phyloP scores from a whole-genome alignment of 2,113 vertebrate genomes.

The Daboia siamensis region DNA sequence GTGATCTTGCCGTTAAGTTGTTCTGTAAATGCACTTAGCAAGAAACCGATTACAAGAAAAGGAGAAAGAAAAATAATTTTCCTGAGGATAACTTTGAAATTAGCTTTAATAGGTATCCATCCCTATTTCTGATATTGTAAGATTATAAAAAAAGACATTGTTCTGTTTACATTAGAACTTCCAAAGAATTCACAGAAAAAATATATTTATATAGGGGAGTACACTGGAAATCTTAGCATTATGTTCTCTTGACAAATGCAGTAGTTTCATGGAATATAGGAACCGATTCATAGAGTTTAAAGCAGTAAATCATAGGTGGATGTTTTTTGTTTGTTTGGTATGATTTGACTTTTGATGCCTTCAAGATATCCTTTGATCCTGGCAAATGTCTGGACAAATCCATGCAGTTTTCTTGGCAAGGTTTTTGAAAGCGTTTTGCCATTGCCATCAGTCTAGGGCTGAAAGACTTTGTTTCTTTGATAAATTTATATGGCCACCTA shows the following conservation, averaged over 20 bases:
- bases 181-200: neutral
- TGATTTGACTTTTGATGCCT: neutral
- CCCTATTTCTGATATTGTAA: neutral
- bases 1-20: neutral
- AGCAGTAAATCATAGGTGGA: neutral
- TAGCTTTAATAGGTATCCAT: neutral
- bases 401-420: neutral
- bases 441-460: neutral
- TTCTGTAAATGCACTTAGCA: neutral
- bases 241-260: neutral
- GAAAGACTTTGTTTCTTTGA: neutral
- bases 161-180: neutral
- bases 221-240: neutral
- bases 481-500: neutral
- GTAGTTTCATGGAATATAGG: neutral
- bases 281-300: neutral
- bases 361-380: neutral
- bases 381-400: neutral
- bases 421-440: neutral
- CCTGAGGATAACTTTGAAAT: neutral
- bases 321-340: neutral
- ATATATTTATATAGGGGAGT: neutral
- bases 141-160: neutral
- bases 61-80: neutral
- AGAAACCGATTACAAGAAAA: neutral